Evolutionary conservation across 2,113 vertebrate genomes (phyloP).

Genomic region (Indri indri): DNA sequence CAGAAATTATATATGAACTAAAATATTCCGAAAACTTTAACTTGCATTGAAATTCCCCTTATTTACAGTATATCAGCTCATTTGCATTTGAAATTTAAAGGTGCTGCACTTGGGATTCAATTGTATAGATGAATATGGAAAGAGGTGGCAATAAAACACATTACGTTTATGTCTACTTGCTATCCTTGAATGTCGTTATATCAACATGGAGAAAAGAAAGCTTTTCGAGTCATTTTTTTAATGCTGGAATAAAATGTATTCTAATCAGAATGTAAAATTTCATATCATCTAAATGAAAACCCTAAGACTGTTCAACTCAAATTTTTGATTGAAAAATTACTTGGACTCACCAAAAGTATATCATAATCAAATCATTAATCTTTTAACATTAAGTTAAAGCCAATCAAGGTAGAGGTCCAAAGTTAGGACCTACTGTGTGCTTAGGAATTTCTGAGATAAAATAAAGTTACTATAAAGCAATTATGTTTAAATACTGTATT

Average conservation of each 20-base stretch:
- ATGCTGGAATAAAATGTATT: not conserved
- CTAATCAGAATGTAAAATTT: not conserved
- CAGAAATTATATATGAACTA: not conserved
- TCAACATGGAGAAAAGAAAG: not conserved
- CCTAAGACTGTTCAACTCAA: not conserved
- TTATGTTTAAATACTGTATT: not conserved
- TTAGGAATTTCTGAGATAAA: not conserved
- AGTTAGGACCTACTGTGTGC: not conserved
- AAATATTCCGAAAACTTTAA: slow-evolving; percentile 41
- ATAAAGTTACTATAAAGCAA: not conserved
- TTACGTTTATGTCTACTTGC: not conserved
- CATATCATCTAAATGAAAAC: not conserved
- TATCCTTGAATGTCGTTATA: not conserved
- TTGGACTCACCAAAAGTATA: not conserved
- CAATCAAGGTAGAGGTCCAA: not conserved
- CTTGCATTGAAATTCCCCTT: not conserved
- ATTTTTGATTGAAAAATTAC: not conserved
- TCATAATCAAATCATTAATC: not conserved
- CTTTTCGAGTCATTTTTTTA: not conserved
- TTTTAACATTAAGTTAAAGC: not conserved
- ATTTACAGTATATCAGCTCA: not conserved
- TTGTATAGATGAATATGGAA: not conserved
- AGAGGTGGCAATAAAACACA: not conserved
- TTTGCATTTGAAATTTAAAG: slow-evolving; percentile 40
- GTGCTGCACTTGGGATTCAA: not conserved